Conservation (phyloP, 2,888 invertebrate genomes). For the Oscheius sp. region DNA sequence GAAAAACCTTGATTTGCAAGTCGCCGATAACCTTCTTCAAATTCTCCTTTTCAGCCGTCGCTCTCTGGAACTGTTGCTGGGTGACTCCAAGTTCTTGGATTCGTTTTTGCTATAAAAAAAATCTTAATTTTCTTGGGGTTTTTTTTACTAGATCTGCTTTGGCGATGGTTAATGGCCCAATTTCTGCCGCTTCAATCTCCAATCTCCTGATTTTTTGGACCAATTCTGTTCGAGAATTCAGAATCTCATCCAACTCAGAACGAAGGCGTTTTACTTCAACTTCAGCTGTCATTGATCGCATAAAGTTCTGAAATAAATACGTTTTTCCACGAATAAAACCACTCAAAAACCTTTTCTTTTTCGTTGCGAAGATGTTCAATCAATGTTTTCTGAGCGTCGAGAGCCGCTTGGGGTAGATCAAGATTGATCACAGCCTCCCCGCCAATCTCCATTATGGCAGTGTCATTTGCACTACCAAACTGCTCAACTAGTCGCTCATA, state of each 20-base stretch:
- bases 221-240: constrained; percentile 33
- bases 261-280: constrained; percentile 45
- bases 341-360: constrained; percentile 37
- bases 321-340: not conserved
- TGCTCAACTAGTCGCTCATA: constrained; percentile 33
- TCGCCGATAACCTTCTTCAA: constrained; percentile 26
- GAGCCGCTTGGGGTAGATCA: constrained; percentile 18
- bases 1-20: constrained; percentile 26
- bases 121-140: not conserved
- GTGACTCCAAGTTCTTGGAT: constrained; percentile 33
- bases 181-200: constrained; percentile 35
- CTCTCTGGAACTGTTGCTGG: constrained; percentile 33
- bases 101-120: constrained; percentile 34
- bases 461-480: constrained; percentile 1
- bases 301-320: constrained; percentile 30
- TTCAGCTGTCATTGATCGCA: constrained; percentile 49
- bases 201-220: constrained; percentile 35
- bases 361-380: constrained; percentile 40
- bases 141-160: constrained; percentile 34
- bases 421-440: not conserved
- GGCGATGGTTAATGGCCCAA: constrained; percentile 33
- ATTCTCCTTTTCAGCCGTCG: constrained; percentile 34
- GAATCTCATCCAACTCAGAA: constrained; percentile 42
- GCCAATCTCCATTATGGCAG: not conserved
- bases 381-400: constrained; percentile 32